phyloP scores from a whole-genome alignment of 2,113 vertebrate genomes.

The Calidris pugnax region DNA sequence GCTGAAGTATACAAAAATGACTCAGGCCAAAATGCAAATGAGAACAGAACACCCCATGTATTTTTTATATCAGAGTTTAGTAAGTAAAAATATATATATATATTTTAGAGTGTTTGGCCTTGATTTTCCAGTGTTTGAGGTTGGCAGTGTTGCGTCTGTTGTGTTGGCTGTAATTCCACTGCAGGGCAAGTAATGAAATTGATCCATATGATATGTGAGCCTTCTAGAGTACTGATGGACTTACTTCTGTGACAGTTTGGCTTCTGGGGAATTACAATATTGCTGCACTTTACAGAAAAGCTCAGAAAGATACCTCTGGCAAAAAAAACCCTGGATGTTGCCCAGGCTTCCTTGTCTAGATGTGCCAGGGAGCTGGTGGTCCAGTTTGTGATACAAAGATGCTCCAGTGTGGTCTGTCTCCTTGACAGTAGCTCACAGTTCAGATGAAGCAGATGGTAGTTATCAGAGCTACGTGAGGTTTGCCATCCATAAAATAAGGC shows the following conservation, averaged over 20 bases:
- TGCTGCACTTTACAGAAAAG: not conserved
- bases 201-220: not conserved
- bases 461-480: not conserved
- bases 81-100: not conserved
- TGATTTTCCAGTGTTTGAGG: not conserved
- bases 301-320: not conserved
- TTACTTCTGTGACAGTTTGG: not conserved
- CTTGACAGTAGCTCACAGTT: not conserved
- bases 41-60: not conserved
- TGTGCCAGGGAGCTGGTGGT: not conserved
- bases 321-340: not conserved
- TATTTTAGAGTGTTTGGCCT: not conserved
- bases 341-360: not conserved
- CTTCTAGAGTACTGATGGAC: not conserved
- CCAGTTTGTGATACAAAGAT: not conserved
- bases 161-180: not conserved
- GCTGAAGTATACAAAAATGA: not conserved
- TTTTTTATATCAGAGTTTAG: not conserved
- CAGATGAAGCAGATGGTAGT: not conserved
- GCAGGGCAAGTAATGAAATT: not conserved
- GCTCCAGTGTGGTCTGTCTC: rapidly evolving
- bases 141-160: not conserved
- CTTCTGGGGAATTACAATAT: not conserved
- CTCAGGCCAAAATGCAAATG: not conserved
- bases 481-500: not conserved